Base-by-base conservation (phyloP, 2,888 invertebrate genomes). In the Nemotelus nigrinus region DNA sequence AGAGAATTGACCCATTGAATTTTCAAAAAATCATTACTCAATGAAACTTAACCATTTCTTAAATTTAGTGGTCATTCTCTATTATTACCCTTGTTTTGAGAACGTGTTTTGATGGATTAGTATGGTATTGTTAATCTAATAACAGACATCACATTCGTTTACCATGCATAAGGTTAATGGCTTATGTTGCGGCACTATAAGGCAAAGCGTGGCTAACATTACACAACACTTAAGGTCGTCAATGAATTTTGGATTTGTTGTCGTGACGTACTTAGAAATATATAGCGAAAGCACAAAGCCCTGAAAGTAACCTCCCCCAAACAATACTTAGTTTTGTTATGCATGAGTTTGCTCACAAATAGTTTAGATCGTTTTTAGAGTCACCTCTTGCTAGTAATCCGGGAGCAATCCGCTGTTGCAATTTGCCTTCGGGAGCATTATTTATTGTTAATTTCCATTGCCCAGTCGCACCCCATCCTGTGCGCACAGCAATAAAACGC, bases 391-490 rank as follows among this genome's bases (percentile, higher is more conserved):
- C 63, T 6, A 48, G 25, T 7, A 74, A 5, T 74, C 48, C 74
- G 2, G 74, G 39, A 50, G 41, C 43, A 6, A 39, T 60, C 10
- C 48, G 74, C n/a, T 50, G 57, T 48, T 25, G 47, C 8, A 63
- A 5, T 41, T 25, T 25, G 7, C 48, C 47, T 60, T 63, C 74
- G n/a, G 44, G 74, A 6, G 4, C 41, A 50, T 60, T 63, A 83
- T 84, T 84, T 81, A 82, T 82, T 79, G 81, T 83, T 80, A 92
- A 88, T 82, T 89, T 89, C 92, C 92, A 92, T 80, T 89, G 87
- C 79, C 92, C 92, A 79, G 89, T 88, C 47, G 92, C 90, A 77
- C 92, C 92, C 89, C 91, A 92, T 78, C 88, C 90, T 10, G 91
- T 91, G 78, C 92, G 89, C 78, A 92, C 88, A 65, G 91, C 92